phyloP scores from a whole-genome alignment of 2,113 vertebrate genomes.

The Guaruba guarouba region DNA sequence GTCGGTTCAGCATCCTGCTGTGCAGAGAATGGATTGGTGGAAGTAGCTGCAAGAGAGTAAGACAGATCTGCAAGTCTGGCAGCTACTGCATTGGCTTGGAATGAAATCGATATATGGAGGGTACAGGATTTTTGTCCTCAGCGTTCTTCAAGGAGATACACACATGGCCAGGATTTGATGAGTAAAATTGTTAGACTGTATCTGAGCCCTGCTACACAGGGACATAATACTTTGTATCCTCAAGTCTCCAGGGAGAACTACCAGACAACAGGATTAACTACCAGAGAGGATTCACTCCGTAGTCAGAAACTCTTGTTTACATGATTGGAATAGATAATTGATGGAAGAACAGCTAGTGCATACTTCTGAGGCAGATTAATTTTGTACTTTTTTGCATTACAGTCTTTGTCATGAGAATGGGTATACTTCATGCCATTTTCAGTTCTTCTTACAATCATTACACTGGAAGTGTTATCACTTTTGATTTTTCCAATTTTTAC shows the following conservation, averaged over 20 bases:
- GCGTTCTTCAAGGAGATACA: not conserved
- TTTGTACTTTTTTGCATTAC: constrained; percentile 52
- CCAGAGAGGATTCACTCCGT: constrained; percentile 23
- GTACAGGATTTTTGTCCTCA: not conserved
- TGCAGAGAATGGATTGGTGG: not conserved
- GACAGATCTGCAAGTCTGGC: not conserved
- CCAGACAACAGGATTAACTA: constrained; percentile 34
- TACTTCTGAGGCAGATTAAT: constrained; percentile 47
- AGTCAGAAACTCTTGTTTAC: constrained; percentile 32
- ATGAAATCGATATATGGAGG: not conserved
- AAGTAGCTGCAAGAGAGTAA: not conserved
- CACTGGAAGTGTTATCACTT: constrained; percentile 48
- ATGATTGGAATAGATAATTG: constrained; percentile 48
- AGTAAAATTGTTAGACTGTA: not conserved
- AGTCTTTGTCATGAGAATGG: constrained; percentile 52
- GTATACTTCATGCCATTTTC: constrained; percentile 45
- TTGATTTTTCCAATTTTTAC: constrained; percentile 55
- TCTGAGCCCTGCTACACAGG: not conserved
- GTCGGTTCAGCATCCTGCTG: not conserved
- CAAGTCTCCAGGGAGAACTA: constrained; percentile 5
- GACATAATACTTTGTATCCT: not conserved
- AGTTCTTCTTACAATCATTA: constrained; percentile 45
- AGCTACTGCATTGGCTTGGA: not conserved
- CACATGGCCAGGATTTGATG: not conserved
- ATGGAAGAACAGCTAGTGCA: constrained; percentile 2